A percentile compares a stretch with the other conserved stretches of the same genome.
Evolutionary conservation across 2,113 vertebrate species (phyloP).

Genomic region (Oryzias javanicus): DNA sequence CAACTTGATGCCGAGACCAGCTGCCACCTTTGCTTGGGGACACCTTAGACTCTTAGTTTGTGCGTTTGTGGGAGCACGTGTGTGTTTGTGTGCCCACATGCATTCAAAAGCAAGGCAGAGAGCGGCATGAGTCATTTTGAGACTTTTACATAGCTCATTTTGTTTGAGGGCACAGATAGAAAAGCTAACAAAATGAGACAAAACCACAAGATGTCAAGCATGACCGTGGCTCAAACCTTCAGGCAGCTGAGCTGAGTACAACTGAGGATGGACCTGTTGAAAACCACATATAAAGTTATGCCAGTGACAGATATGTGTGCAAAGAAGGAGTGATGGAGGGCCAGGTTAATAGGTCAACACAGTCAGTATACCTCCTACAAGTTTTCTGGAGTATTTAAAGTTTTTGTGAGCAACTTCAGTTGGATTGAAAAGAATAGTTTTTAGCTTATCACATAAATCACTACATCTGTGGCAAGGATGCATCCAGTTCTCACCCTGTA

Average conservation of each 20-base stretch:
- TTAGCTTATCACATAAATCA: no score
- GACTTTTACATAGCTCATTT: slow-evolving; percentile 40
- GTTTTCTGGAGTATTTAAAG: no score
- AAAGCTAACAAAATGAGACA: no score
- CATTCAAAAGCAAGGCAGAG: neutral
- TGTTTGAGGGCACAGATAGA: slow-evolving; percentile 7
- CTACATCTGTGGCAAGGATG: no score
- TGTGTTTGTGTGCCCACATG: slow-evolving; percentile 2
- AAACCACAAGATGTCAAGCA: no score
- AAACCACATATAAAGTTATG: neutral
- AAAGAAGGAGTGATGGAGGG: no score
- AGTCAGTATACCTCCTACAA: no score
- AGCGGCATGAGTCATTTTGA: slow-evolving; percentile 45
- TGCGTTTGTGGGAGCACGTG: slow-evolving; percentile 15
- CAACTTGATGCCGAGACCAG: slow-evolving; percentile 44
- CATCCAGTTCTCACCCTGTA: no score
- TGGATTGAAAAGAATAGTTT: no score
- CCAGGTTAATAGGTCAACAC: no score
- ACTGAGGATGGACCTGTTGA: neutral
- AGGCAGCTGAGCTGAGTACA: neutral
- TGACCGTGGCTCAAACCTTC: no score
- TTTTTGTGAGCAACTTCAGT: no score
- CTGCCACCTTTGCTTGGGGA: slow-evolving; percentile 57
- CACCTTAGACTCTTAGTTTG: slow-evolving; percentile 36
- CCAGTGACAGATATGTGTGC: neutral